Conservation (phyloP, 2,888 invertebrate genomes). For the Andrena marginata region DNA sequence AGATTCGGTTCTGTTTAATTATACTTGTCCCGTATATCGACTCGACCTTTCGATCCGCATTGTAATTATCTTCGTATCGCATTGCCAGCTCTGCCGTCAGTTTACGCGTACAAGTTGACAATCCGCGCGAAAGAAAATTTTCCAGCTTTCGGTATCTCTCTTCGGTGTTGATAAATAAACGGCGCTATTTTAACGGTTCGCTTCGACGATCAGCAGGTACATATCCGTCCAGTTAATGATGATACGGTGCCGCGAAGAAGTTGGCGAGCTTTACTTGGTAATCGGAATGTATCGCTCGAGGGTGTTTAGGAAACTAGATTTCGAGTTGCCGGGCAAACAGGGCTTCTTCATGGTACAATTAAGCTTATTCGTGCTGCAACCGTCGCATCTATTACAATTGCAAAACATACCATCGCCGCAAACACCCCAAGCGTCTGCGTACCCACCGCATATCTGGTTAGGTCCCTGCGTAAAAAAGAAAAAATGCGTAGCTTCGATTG, state of each 20-base stretch:
- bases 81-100: neutral
- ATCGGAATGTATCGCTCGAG: slow-evolving; percentile 38
- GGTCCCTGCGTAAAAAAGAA: slow-evolving; percentile 81
- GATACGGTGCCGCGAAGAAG: neutral
- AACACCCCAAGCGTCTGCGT: slow-evolving; percentile 79
- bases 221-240: neutral
- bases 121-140: neutral
- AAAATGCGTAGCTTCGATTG: neutral
- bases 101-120: neutral
- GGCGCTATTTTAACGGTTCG: neutral
- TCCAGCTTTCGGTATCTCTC: neutral
- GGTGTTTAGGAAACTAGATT: slow-evolving; percentile 61
- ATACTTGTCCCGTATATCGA: neutral
- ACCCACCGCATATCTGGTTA: slow-evolving; percentile 84
- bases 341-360: slow-evolving; percentile 67
- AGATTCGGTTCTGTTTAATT: neutral
- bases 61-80: neutral
- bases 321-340: slow-evolving; percentile 69
- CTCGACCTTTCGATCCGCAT: neutral
- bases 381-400: slow-evolving; percentile 83
- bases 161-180: neutral
- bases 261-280: neutral
- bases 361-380: slow-evolving; percentile 81
- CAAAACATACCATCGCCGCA: slow-evolving; percentile 84
- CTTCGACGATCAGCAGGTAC: neutral